Evolutionary conservation across 2,797 vertebrate genomes (phyloP), one percentile per base, ranked within the genome.

Genomic region (Orientallactaga sibirica): DNA sequence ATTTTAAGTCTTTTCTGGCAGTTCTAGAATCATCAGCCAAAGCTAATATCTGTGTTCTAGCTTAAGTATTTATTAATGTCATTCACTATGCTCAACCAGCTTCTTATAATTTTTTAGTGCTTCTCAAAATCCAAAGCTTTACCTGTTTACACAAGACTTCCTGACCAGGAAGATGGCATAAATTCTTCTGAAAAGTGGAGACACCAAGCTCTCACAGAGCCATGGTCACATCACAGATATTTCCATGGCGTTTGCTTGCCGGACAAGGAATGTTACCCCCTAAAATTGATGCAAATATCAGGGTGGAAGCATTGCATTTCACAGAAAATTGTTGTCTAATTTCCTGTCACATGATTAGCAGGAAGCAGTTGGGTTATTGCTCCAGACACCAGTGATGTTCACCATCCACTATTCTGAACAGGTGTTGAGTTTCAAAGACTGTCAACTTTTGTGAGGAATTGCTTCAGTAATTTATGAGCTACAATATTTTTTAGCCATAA

Each of bases 91-190:
- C 7, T 89, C 16, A 48, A 48, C n/a, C 20, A 41, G 41, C 20
- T 78, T n/a, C 33, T 88, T 64, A 52, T 61, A 81, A 37, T 94
- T 84, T 77, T 52, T 37, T n/a, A 94, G 41, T 64, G 93, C 19
- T 74, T 94, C 68, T 93, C 68, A 92, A 76, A 77, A 86, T 74
- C 43, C 37, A 66, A 41, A 87, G 61, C n/a, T 88, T 94, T 80
- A 18, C 10, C 58, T 86, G 48, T 48, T 48, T 48, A 48, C 48
- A 48, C 48, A 52, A 92, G 43, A 58, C 58, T 80, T 78, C 7
- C 78, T 93, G 83, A 84, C 80, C 86, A 79, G 95, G 48, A 61
- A 0, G 71, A 11, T 70, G 80, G 80, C 62, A 89, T 87, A 83
- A 81, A 95, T 95, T 88, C 67, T 88, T 75, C 83, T 25, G 64